Conservation (phyloP, 2,888 invertebrate species). For the Lumbricus terrestris region DNA sequence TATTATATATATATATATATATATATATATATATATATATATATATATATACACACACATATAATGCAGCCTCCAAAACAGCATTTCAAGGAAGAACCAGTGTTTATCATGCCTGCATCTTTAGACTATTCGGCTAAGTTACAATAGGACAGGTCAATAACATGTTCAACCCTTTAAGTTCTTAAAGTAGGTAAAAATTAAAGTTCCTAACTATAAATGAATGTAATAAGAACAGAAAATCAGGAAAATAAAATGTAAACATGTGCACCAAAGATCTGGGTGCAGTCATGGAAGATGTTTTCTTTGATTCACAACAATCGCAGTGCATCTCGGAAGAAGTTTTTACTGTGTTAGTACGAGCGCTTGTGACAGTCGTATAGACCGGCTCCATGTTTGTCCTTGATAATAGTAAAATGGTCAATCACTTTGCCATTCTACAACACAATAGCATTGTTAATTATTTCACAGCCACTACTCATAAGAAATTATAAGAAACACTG, state of each 20-base stretch:
- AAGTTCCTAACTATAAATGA: background rate
- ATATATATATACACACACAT: background rate
- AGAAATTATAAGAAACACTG: background rate
- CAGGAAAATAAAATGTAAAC: background rate
- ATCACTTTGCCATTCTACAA: slow-evolving; percentile 56
- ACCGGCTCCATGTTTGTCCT: slow-evolving; percentile 44
- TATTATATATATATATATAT: too few species aligned
- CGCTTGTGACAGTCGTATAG: slow-evolving; percentile 38
- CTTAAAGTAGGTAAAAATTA: background rate
- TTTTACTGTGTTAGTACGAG: background rate
- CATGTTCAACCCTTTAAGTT: background rate
- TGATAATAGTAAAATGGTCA: slow-evolving; percentile 52
- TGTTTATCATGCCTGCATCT: background rate
- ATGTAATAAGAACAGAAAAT: background rate
- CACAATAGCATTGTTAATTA: slow-evolving; percentile 27
- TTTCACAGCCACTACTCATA: too few species aligned
- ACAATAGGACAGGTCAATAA: background rate
- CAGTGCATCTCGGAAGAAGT: background rate
- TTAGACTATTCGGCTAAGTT: background rate
- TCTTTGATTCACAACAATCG: background rate
- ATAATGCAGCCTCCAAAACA: background rate
- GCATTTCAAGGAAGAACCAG: background rate
- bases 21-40: too few species aligned
- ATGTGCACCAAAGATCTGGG: background rate
- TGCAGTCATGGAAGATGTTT: background rate